Conservation (phyloP, 2,888 invertebrate species). For the Rutpela maculata region DNA sequence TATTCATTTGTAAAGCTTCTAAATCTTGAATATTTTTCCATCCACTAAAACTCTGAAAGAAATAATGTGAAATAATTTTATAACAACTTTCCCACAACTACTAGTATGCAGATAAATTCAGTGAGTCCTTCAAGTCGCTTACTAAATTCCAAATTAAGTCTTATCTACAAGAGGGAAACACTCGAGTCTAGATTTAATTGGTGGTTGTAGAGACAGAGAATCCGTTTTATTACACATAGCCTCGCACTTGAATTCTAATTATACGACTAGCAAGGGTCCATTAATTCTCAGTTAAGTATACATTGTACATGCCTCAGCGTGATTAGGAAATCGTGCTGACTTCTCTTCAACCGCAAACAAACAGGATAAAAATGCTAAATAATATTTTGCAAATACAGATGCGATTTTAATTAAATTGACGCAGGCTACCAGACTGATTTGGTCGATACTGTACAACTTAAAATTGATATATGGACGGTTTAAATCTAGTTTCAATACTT, state of each 20-base stretch:
- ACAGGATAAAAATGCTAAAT: no score
- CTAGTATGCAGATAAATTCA: background rate
- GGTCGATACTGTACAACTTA: no score
- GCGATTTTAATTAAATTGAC: no score
- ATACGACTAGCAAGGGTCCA: background rate
- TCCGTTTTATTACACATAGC: constrained; percentile 8
- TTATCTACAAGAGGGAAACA: constrained; percentile 9
- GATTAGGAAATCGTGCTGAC: background rate
- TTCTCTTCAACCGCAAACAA: background rate
- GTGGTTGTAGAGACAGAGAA: constrained; percentile 4
- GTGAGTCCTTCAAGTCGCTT: background rate
- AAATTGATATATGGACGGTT: no score
- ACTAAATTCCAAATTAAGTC: constrained; percentile 6
- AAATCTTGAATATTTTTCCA: no score
- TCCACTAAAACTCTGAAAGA: no score
- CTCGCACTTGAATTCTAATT: constrained; percentile 10
- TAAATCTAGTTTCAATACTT: no score
- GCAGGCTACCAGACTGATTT: no score
- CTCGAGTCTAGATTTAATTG: constrained; percentile 14
- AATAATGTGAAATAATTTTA: no score
- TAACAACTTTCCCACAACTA: no score
- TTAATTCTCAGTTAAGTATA: background rate
- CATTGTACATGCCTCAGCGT: background rate
- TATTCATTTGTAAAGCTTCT: no score
- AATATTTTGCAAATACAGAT: no score